These are phyloP conservation scores for Tricholaema leucomelas DNA, from an alignment of 2,113 vertebrate species.

Conservation along the genomic window DNA sequence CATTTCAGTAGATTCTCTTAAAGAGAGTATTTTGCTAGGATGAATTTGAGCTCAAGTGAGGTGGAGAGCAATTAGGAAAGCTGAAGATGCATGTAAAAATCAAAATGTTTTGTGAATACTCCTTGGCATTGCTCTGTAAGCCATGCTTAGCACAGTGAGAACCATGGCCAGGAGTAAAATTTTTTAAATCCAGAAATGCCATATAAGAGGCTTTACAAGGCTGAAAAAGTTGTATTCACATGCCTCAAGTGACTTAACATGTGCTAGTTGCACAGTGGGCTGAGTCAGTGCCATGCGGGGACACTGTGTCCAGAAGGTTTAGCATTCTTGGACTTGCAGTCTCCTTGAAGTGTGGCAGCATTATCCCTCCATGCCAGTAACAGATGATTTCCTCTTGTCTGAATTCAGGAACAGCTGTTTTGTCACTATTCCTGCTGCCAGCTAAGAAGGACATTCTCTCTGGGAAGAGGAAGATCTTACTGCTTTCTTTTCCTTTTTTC, in stretches of 20 bases:
- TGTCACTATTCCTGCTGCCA: background rate
- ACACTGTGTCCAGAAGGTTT: constrained; percentile 8
- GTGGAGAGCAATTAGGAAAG: background rate
- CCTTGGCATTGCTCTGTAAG: background rate
- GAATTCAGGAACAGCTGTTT: constrained; percentile 7
- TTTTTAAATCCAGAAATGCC: background rate
- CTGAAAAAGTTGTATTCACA: background rate
- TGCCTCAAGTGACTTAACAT: background rate
- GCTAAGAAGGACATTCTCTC: background rate
- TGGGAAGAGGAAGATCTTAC: background rate
- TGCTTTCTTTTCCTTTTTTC: background rate
- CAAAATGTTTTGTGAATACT: background rate
- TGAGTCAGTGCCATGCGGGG: background rate
- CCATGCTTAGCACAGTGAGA: background rate
- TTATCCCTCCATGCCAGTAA: constrained; percentile 3
- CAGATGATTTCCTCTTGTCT: constrained; percentile 40
- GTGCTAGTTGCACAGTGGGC: background rate
- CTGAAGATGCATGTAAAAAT: background rate
- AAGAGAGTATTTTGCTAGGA: background rate
- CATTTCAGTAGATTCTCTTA: background rate
- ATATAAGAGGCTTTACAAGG: background rate
- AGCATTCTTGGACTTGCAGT: background rate
- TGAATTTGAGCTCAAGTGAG: background rate
- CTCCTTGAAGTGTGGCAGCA: background rate
- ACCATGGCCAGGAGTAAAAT: background rate